Evolutionary conservation across 2,113 vertebrate species (phyloP), one percentile per base, ranked within the genome.

Genomic region (Vombatus ursinus): DNA sequence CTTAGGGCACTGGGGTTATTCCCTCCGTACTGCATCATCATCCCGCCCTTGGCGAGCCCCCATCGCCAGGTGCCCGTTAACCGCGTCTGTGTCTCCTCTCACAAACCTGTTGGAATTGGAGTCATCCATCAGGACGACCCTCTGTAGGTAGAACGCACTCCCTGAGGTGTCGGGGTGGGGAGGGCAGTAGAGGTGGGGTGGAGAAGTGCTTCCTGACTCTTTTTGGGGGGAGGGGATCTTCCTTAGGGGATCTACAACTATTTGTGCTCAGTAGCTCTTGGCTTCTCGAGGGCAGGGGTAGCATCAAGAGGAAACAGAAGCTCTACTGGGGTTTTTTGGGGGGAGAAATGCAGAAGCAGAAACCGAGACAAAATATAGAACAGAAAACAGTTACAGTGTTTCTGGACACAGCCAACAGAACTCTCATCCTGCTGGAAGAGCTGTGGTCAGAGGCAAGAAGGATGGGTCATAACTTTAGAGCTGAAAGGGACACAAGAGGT

Each of bases 251-350:
- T 51, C 89, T 26, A 61, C n/a, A 37, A 91, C 3, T 3, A 52
- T 12, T 51, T 37, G 37, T 94, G 96, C 51, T 95, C 0, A 0
- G 92, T 95, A 96, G 95, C 94, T 0, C 0, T n/a, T 84, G 19
- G 19, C 19, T 84, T 44, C 68, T 84, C 44, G 68, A 7, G 7
- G n/a, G n/a, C 37, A 1, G 11, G 50, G 31, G 84, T 19, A 26
- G 90, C 37, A 49, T 52, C 94, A 97, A 96, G 96, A 97, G 98
- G 97, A 99, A 98, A 97, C 84, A 98, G 97, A 97, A 98, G 96
- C 93, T 93, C 89, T 90, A 53, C 8, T 11, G 44, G 0, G 4
- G 47, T 44, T 49, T 94, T 92, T 5, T 44, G 16, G n/a, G 3
- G 96, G 54, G 96, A 92, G 96, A 98, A 97, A 96, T 96, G 94